These are phyloP conservation scores for Trachurus trachurus DNA, from an alignment of 2,797 vertebrate species.

Conservation along the genomic window DNA sequence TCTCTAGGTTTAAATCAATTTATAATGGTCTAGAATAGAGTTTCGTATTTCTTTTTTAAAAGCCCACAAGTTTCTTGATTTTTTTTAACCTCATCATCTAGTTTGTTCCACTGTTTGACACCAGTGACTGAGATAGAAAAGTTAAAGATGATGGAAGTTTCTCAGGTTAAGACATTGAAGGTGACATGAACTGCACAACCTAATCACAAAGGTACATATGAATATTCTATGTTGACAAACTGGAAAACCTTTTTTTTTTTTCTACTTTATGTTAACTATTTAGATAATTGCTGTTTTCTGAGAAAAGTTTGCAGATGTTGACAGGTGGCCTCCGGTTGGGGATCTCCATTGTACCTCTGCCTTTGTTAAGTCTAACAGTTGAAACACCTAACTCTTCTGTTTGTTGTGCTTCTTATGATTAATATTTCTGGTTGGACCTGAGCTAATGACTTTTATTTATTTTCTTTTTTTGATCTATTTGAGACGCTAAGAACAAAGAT, in stretches of 20 bases:
- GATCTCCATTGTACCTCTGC: not conserved
- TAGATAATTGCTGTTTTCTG: not conserved
- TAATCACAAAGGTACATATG: not conserved
- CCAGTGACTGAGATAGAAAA: no score
- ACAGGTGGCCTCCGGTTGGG: not conserved
- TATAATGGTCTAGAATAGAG: no score
- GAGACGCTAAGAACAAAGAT: not conserved
- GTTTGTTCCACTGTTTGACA: no score
- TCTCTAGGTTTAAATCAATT: no score
- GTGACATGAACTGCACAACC: no score
- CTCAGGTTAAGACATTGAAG: no score
- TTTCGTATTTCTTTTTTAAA: no score
- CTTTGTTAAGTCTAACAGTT: not conserved
- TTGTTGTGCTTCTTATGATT: not conserved
- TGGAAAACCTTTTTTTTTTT: not conserved
- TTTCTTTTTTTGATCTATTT: not conserved
- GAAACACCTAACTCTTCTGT: not conserved
- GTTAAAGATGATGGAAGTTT: not conserved
- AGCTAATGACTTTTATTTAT: not conserved
- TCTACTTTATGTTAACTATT: not conserved
- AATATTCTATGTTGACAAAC: not conserved
- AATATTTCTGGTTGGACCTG: not conserved
- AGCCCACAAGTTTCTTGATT: no score
- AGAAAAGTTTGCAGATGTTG: not conserved
- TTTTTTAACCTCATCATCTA: no score